Conservation (phyloP, 1,140 invertebrate genomes). For the Platorchestia sp. region DNA sequence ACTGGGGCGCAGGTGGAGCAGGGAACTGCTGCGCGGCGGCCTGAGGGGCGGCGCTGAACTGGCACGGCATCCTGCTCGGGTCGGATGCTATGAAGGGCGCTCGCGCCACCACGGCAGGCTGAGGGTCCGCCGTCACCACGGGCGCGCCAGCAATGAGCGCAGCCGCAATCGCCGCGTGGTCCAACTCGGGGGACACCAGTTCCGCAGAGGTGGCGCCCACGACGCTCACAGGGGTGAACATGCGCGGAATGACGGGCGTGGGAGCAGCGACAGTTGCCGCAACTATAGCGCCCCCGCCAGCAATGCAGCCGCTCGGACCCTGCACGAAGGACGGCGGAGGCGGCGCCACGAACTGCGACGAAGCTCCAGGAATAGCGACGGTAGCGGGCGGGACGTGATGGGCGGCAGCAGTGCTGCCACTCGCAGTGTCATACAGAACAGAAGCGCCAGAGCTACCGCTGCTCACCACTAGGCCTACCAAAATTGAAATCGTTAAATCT, state of each 20-base stretch:
- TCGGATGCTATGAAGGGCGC: conserved; percentile 25
- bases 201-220: background rate
- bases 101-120: background rate
- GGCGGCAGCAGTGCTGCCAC: conserved; percentile 39
- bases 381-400: conserved; percentile 61
- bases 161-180: background rate
- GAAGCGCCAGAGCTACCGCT: background rate
- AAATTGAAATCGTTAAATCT: background rate
- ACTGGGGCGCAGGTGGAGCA: conserved; percentile 67
- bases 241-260: background rate
- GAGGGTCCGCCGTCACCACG: conserved; percentile 37
- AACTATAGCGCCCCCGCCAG: conserved; percentile 55
- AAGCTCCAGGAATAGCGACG: conserved; percentile 62
- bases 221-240: conserved; percentile 26
- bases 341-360: conserved; percentile 57
- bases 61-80: background rate
- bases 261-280: background rate
- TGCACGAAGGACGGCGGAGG: conserved; percentile 48
- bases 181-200: background rate
- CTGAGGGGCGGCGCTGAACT: conserved; percentile 26
- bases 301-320: conserved; percentile 58
- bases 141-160: conserved; percentile 42
- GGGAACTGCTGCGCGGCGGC: conserved; percentile 23
- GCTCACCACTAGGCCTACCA: background rate
- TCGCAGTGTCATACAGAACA: background rate